Evolutionary conservation across 2,888 invertebrate genomes (phyloP).

Genomic region (Aleiodes alternator): DNA sequence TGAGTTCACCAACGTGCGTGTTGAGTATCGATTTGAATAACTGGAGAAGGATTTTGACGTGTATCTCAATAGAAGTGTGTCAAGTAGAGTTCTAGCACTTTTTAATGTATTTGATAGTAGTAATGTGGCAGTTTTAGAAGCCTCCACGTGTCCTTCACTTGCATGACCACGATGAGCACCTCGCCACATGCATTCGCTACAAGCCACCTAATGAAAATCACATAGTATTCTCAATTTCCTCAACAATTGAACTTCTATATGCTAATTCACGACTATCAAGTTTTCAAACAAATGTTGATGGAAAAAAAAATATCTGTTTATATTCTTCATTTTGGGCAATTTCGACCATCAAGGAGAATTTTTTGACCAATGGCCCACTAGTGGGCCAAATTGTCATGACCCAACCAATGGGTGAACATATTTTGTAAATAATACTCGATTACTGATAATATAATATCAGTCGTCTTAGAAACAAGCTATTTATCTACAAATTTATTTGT

Average conservation of each 20-base stretch:
- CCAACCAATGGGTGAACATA: too few relatives aligned
- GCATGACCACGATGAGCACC: slow-evolving; percentile 69
- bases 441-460: too few relatives aligned
- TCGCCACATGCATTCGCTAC: slow-evolving; percentile 71
- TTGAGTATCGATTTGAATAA: slow-evolving; percentile 15
- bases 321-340: too few relatives aligned
- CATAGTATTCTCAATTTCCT: not conserved
- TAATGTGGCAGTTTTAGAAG: slow-evolving; percentile 63
- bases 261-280: not conserved
- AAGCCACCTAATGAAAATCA: slow-evolving; percentile 59
- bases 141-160: slow-evolving; percentile 66
- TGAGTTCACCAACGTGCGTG: slow-evolving; percentile 2
- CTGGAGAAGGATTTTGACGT: slow-evolving; percentile 53
- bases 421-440: too few relatives aligned
- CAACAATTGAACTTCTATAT: too few relatives aligned
- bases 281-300: too few relatives aligned
- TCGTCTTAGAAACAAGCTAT: too few relatives aligned
- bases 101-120: slow-evolving; percentile 60
- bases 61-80: slow-evolving; percentile 65
- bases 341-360: too few relatives aligned
- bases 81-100: slow-evolving; percentile 62
- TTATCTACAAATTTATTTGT: too few relatives aligned
- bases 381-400: too few relatives aligned
- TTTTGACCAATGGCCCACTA: too few relatives aligned
- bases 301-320: too few relatives aligned